phyloP scores from a whole-genome alignment of 2,797 vertebrate species.

The Furcifer pardalis region DNA sequence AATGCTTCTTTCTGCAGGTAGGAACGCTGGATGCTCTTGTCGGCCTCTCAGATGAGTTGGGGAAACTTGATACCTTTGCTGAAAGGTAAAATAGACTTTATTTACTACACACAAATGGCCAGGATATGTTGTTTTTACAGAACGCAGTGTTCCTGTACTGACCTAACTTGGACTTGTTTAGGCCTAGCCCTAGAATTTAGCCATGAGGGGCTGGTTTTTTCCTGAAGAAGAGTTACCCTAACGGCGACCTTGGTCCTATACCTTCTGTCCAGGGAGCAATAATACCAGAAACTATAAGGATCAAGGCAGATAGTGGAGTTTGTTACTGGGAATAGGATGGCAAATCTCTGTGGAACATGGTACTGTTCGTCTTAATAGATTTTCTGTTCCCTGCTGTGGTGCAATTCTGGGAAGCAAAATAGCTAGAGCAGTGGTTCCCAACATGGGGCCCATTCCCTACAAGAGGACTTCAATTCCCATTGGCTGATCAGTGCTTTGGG shows the following conservation, averaged over 20 bases:
- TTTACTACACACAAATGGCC: conserved; percentile 77
- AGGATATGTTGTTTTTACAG: conserved; percentile 65
- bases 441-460: no score
- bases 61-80: conserved; percentile 87
- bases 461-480: no score
- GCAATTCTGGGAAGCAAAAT: neutral
- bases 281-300: neutral
- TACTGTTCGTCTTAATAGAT: neutral
- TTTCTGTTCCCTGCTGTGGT: neutral
- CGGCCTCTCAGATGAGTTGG: conserved; percentile 90
- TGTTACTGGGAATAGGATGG: no score
- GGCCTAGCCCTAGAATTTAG: conserved; percentile 29
- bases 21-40: conserved; percentile 93
- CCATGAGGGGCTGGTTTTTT: conserved; percentile 13
- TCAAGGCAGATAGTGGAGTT: neutral
- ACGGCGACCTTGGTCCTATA: neutral
- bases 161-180: conserved; percentile 39
- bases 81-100: conserved; percentile 87
- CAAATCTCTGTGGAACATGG: neutral
- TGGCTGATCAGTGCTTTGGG: no score
- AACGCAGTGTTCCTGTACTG: conserved; percentile 62
- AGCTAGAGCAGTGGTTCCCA: no score
- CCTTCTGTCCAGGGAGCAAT: conserved; percentile 21
- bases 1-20: conserved; percentile 79
- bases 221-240: neutral